phyloP scores from a whole-genome alignment of 2,797 vertebrate genomes.

The Gadopsis marmoratus region DNA sequence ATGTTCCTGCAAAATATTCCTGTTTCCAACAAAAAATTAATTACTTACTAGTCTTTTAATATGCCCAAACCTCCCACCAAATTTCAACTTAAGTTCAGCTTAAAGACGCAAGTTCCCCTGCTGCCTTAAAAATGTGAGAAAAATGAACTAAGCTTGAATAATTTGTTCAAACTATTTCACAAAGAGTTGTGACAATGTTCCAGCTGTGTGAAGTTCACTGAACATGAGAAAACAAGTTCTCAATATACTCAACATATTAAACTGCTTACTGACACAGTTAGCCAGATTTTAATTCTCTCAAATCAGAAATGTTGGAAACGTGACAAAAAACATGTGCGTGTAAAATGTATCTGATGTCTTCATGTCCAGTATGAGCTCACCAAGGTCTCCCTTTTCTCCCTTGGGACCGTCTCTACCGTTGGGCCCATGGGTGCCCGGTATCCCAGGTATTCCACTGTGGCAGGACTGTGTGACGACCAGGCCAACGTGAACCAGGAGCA shows the following conservation, averaged over 20 bases:
- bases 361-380: conserved; percentile 43
- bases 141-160: not conserved
- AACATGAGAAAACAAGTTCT: not conserved
- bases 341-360: not conserved
- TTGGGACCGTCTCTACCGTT: conserved; percentile 57
- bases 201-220: not conserved
- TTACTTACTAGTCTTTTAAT: too few relatives aligned
- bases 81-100: not conserved
- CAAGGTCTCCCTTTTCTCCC: conserved; percentile 71
- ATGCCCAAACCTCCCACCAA: not conserved
- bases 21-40: not conserved
- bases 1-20: not conserved
- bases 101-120: not conserved
- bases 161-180: not conserved
- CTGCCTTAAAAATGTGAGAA: not conserved
- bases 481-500: conserved; percentile 34
- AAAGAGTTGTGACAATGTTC: not conserved
- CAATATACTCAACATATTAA: not conserved
- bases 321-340: not conserved
- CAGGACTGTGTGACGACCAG: conserved; percentile 50
- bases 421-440: conserved; percentile 67
- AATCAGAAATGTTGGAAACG: not conserved
- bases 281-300: not conserved
- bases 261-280: not conserved
- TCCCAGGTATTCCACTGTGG: conserved; percentile 46